A percentile compares a stretch with the other conserved stretches of the same genome.
These are phyloP conservation scores for Lepisosteus osseus DNA, from an alignment of 2,113 vertebrate genomes.

Conservation along the genomic window DNA sequence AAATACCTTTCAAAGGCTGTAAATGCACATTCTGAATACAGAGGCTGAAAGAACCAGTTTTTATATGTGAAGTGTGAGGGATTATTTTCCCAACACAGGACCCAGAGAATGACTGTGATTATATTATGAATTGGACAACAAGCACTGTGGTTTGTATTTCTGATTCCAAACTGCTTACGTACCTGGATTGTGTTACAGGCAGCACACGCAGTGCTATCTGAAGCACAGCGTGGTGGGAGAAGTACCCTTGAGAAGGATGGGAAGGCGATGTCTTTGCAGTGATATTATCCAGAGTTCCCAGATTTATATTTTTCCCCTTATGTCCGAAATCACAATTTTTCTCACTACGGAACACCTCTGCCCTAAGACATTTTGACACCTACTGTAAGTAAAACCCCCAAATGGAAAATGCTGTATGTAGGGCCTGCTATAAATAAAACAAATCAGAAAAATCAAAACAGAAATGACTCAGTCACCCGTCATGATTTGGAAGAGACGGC, in stretches of 20 bases:
- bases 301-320: slow-evolving; percentile 1
- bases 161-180: neutral
- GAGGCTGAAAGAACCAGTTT: neutral
- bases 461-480: too few relatives aligned
- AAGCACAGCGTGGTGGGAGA: slow-evolving; percentile 1
- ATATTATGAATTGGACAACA: neutral
- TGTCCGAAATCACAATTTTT: neutral
- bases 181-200: slow-evolving; percentile 16
- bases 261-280: neutral
- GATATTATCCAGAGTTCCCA: slow-evolving; percentile 23
- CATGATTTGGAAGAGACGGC: too few relatives aligned
- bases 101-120: neutral
- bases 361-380: slow-evolving; percentile 7
- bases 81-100: neutral
- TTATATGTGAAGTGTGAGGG: neutral
- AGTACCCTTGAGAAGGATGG: neutral
- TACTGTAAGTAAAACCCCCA: slow-evolving; percentile 14
- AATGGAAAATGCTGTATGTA: slow-evolving; percentile 10
- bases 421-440: neutral
- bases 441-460: too few relatives aligned
- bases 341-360: neutral
- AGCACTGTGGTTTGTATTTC: neutral
- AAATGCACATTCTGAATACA: neutral
- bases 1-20: slow-evolving; percentile 3
- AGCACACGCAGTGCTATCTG: neutral